phyloP scores from a whole-genome alignment of 2,888 invertebrate genomes.

The Phania funesta region DNA sequence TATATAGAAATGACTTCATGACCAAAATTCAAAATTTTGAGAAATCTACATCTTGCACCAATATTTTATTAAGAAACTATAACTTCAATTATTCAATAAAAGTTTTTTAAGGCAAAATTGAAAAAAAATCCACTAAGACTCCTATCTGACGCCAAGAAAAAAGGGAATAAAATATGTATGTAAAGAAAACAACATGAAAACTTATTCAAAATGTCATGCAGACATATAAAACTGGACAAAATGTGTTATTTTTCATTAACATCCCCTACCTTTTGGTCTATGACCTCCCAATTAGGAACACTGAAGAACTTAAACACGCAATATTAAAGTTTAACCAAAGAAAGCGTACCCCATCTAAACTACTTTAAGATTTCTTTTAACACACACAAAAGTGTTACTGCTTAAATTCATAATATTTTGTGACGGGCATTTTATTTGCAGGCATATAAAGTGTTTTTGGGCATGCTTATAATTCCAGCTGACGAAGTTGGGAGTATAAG shows the following conservation, averaged over 20 bases:
- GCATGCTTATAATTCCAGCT: conserved; percentile 20
- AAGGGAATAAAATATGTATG: too few relatives aligned
- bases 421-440: conserved; percentile 31
- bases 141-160: conserved; percentile 41
- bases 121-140: conserved; percentile 3
- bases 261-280: neutral
- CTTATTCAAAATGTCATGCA: conserved; percentile 55
- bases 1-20: neutral
- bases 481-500: conserved; percentile 29
- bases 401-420: conserved; percentile 39
- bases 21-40: too few relatives aligned
- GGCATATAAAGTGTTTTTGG: neutral
- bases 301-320: conserved; percentile 22
- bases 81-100: neutral
- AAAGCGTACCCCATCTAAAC: conserved; percentile 8
- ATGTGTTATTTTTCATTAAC: neutral
- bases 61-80: too few relatives aligned
- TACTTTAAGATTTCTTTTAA: conserved; percentile 25
- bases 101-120: conserved; percentile 6
- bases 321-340: conserved; percentile 17
- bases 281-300: neutral
- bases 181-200: conserved; percentile 23
- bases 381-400: neutral
- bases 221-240: conserved; percentile 22
- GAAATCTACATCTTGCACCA: too few relatives aligned